These are phyloP conservation scores for Enchytraeus crypticus DNA, from an alignment of 2,888 invertebrate species.

Conservation along the genomic window DNA sequence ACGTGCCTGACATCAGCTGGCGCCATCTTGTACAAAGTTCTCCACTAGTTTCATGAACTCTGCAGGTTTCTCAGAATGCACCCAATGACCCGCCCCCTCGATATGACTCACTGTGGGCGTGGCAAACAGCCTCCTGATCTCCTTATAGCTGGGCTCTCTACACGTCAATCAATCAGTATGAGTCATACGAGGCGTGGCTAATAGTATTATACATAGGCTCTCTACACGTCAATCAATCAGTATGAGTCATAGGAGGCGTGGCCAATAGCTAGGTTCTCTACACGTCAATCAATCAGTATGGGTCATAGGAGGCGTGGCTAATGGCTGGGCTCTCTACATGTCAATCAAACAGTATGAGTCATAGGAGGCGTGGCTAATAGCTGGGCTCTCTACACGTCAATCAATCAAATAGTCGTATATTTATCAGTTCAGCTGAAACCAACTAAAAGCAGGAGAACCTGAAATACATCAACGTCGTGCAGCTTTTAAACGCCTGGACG, in stretches of 20 bases:
- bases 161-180: constrained; percentile 61
- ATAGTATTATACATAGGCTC: constrained; percentile 49
- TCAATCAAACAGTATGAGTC: constrained; percentile 61
- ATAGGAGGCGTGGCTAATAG: constrained; percentile 67
- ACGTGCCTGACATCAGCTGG: too few species aligned
- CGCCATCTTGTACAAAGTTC: background rate
- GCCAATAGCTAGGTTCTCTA: constrained; percentile 58
- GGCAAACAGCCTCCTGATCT: constrained; percentile 65
- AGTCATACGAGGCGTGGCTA: constrained; percentile 63
- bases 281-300: constrained; percentile 61
- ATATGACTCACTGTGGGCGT: constrained; percentile 62
- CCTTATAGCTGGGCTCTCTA: constrained; percentile 28
- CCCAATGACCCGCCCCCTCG: constrained; percentile 80
- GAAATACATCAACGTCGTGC: too few species aligned
- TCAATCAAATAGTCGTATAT: too few species aligned
- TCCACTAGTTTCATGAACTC: constrained; percentile 53
- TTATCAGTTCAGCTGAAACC: too few species aligned
- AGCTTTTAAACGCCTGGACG: too few species aligned
- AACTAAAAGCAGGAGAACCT: too few species aligned
- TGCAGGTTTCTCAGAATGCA: constrained; percentile 80
- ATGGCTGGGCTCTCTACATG: constrained; percentile 51
- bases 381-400: constrained; percentile 31
- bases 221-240: constrained; percentile 55
- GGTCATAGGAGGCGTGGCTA: constrained; percentile 63
- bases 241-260: constrained; percentile 59